Base-by-base conservation (phyloP, 2,113 vertebrate genomes). In the Mormyrus iriodes region DNA sequence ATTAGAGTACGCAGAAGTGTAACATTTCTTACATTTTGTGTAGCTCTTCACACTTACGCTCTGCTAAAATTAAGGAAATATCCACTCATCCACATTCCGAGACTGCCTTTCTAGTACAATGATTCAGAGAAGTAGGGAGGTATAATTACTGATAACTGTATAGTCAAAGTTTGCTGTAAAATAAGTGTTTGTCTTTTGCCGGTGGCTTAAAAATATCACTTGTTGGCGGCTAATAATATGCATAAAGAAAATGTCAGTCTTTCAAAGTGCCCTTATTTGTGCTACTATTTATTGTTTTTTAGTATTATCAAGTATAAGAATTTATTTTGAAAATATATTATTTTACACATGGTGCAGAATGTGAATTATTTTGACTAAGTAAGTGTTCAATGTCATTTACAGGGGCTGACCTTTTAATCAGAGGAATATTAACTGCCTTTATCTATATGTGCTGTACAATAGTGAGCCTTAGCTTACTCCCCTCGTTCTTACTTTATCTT, bases 281-380 rank as follows among this genome's bases (percentile, higher is more conserved):
- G 1, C 9, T 19, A 82, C 39, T 44, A 42, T 82, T 46, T 44
- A 46, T 42, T 46, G 39, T 24, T 7, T 46, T 19, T 48, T 48
- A 48, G 61, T 84, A 46, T 46, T 48, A 84, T 84, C 17, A 21
- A n/a, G 42, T 69, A 42, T 84, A 48, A 46, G 44, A 84, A 31
- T 19, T 53, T 52, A 53, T 35, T 53, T 86, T 3, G 13, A 39
- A 82, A 82, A 82, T 42, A 82, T 83, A 8, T 31, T 52, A 51
- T 51, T 86, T 52, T 86, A 19, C 49, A 86, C 24, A 53, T 86
- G 24, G 7, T 48, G 17, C n/a, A 31, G 85, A 35, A 86, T 55
- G 49, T 86, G 31, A 86, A 35, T 86, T 86, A 53, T 86, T 86
- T 52, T 53, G 85, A 86, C 85, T 86, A 86, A 86, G 27, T 61